Evolutionary conservation across 2,113 vertebrate species (phyloP).

Genomic region (Chunga burmeisteri): DNA sequence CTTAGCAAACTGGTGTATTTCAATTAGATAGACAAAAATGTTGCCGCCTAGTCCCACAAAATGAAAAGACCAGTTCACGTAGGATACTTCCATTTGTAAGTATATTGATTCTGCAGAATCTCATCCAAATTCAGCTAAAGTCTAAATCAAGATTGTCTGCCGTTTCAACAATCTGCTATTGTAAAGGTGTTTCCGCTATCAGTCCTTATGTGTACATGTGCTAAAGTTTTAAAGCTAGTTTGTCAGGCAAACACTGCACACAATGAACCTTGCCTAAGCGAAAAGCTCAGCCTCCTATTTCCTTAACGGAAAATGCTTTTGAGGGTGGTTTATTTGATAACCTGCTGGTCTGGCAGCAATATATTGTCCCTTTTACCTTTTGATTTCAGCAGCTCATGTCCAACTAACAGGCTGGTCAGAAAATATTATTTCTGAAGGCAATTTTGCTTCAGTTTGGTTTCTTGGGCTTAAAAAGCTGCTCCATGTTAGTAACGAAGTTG

Average conservation of each 20-base stretch:
- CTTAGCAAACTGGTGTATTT: background rate
- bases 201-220: background rate
- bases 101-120: background rate
- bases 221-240: background rate
- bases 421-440: background rate
- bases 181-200: background rate
- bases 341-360: background rate
- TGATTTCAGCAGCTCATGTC: background rate
- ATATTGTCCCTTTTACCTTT: background rate
- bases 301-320: background rate
- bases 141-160: background rate
- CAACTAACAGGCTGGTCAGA: background rate
- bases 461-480: background rate
- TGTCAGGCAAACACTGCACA: background rate
- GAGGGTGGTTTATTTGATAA: background rate
- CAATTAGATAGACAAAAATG: background rate
- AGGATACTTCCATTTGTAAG: background rate
- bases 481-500: background rate
- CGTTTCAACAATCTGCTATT: background rate
- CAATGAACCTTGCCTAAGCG: background rate
- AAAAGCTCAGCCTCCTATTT: background rate
- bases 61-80: background rate
- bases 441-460: background rate
- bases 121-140: background rate
- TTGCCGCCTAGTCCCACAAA: background rate